Conservation (phyloP, 2,888 invertebrate genomes). For the Athrips mouffetella region DNA sequence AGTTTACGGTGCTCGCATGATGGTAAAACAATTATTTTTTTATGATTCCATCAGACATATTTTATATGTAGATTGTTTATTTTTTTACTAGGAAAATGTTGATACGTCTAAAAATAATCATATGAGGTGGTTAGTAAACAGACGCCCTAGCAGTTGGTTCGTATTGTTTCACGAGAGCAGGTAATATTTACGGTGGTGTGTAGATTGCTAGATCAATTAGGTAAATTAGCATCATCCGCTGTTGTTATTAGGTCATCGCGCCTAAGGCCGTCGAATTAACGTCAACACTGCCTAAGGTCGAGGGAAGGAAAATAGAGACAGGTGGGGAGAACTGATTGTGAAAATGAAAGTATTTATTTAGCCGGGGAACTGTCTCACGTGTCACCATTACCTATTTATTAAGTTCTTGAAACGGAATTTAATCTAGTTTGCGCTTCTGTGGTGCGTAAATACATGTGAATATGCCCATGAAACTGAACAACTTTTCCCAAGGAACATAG, state of each 20-base stretch:
- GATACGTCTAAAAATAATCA: slow-evolving; percentile 1
- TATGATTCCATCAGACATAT: background rate
- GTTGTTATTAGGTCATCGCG: slow-evolving; percentile 54
- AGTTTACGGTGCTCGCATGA: too few species aligned
- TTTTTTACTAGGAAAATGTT: slow-evolving; percentile 1
- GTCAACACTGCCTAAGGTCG: background rate
- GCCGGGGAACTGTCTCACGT: too few species aligned
- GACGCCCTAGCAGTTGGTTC: slow-evolving; percentile 14
- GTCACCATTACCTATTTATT: too few species aligned
- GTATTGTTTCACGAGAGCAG: slow-evolving; percentile 9
- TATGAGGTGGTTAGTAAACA: background rate
- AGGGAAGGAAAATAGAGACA: background rate
- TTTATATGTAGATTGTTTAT: background rate
- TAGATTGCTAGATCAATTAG: slow-evolving; percentile 41
- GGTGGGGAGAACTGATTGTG: too few species aligned
- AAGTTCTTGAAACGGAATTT: too few species aligned
- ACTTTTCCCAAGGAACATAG: too few species aligned
- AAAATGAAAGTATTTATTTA: too few species aligned
- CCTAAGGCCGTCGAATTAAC: background rate
- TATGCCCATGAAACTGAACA: too few species aligned
- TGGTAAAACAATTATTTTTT: too few species aligned
- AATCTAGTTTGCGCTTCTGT: too few species aligned
- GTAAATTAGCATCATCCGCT: slow-evolving; percentile 47
- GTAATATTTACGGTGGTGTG: too few species aligned
- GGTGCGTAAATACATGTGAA: too few species aligned